A percentile compares a stretch with the other conserved stretches of the same genome.
Conservation (phyloP, 2,113 vertebrate genomes). For the Tenebrosternarchus preto region DNA sequence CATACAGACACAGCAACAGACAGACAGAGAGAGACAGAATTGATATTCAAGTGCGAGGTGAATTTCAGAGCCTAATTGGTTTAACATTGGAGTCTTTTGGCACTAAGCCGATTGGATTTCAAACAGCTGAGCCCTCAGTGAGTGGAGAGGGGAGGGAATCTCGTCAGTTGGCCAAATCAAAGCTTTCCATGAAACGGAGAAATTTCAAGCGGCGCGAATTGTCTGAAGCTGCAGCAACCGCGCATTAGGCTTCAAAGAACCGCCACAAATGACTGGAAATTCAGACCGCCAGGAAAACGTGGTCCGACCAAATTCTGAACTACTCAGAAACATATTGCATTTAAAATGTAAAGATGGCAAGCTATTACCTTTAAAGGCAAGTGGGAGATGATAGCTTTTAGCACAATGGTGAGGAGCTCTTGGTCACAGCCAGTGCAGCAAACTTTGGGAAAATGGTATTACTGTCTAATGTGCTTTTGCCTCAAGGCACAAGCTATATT, state of each 20-base stretch:
- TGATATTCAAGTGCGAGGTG: background rate
- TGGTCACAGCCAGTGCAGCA: background rate
- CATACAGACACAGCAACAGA: background rate
- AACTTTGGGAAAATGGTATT: background rate
- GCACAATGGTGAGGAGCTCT: background rate
- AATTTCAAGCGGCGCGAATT: background rate
- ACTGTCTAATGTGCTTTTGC: background rate
- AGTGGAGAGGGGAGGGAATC: background rate
- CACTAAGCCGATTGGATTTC: slow-evolving; percentile 10
- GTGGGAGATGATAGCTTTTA: background rate
- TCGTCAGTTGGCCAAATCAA: slow-evolving; percentile 6
- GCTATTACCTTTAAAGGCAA: slow-evolving; percentile 15
- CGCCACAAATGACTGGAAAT: background rate
- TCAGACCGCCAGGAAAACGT: background rate
- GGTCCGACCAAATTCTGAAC: background rate
- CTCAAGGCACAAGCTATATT: background rate
- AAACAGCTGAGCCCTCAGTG: slow-evolving; percentile 3
- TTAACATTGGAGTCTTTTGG: slow-evolving; percentile 34
- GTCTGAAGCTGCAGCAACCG: background rate
- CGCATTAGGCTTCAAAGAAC: slow-evolving; percentile 1
- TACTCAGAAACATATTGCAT: background rate
- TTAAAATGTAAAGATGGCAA: slow-evolving; percentile 3
- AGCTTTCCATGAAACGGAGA: slow-evolving; percentile 38
- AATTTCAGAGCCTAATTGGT: slow-evolving; percentile 12
- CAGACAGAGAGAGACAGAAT: slow-evolving; percentile 2